Evolutionary conservation across 1,140 invertebrate species (phyloP).

Genomic region (Sycophila sp.): DNA sequence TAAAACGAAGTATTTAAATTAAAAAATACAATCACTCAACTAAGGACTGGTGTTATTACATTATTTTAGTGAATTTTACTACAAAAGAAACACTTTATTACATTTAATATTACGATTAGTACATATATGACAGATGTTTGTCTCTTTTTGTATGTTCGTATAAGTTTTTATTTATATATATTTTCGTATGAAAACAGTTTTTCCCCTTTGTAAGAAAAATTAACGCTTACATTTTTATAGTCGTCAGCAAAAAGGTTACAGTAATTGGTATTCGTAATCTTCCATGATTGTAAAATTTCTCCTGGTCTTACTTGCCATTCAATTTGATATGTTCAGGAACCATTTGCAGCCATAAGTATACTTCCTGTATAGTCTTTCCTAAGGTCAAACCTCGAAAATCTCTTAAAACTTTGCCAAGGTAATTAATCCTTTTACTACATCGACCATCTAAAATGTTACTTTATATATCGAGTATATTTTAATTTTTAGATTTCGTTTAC

Average conservation of each 20-base stretch:
- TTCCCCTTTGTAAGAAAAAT: conserved; percentile 2
- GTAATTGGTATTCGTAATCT: background rate
- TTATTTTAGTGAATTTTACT: too few species aligned
- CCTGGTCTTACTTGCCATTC: conserved; percentile 22
- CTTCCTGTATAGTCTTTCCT: conserved; percentile 18
- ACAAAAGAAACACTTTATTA: conserved; percentile 60
- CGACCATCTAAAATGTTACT: conserved; percentile 49
- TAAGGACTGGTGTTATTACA: too few species aligned
- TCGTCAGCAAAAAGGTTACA: background rate
- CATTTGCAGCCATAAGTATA: conserved; percentile 28
- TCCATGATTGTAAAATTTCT: conserved; percentile 9
- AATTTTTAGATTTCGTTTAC: conserved; percentile 25
- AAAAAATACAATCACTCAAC: too few species aligned
- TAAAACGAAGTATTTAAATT: too few species aligned
- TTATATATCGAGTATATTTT: conserved; percentile 44
- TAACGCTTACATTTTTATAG: too few species aligned
- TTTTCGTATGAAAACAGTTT: conserved; percentile 25
- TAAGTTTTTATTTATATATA: conserved; percentile 8
- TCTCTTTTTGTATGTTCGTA: conserved; percentile 5
- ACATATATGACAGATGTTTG: conserved; percentile 45
- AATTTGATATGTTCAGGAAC: conserved; percentile 58
- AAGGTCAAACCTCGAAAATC: conserved; percentile 20
- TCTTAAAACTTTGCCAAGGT: conserved; percentile 11
- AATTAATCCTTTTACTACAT: conserved; percentile 49
- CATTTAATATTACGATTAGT: conserved; percentile 55